A percentile compares a stretch with the other conserved stretches of the same genome.
phyloP scores from a whole-genome alignment of 2,797 vertebrate genomes.

The Mormyrops attenuatus region DNA sequence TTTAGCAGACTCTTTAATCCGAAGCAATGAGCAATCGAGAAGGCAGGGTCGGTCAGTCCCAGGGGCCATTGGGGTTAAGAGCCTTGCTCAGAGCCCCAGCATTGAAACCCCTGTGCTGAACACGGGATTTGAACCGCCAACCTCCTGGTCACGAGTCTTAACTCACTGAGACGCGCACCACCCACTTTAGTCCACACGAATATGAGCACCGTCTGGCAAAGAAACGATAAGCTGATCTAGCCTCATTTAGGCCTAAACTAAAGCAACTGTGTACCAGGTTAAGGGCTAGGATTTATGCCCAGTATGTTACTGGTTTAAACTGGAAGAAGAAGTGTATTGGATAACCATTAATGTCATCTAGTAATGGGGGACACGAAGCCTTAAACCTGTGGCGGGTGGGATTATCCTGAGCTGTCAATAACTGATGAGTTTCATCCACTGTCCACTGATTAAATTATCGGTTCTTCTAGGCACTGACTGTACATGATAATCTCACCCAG shows the following conservation, averaged over 20 bases:
- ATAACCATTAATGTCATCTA: background rate
- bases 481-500: background rate
- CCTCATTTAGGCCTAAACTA: background rate
- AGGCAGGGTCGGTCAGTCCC: background rate
- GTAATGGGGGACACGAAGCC: background rate
- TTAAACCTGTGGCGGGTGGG: background rate
- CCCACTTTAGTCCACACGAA: background rate
- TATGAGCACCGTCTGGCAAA: background rate
- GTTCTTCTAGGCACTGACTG: background rate
- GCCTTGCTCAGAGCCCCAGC: background rate
- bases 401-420: background rate
- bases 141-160: background rate
- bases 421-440: slow-evolving; percentile 3
- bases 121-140: background rate
- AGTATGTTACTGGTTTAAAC: background rate
- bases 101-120: background rate
- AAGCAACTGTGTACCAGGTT: background rate
- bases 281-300: background rate
- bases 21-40: background rate
- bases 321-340: background rate
- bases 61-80: background rate
- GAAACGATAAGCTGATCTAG: background rate
- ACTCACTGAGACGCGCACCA: background rate
- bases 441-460: background rate
- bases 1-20: background rate